phyloP scores from a whole-genome alignment of 2,888 invertebrate genomes.

The Tinea pellionella region DNA sequence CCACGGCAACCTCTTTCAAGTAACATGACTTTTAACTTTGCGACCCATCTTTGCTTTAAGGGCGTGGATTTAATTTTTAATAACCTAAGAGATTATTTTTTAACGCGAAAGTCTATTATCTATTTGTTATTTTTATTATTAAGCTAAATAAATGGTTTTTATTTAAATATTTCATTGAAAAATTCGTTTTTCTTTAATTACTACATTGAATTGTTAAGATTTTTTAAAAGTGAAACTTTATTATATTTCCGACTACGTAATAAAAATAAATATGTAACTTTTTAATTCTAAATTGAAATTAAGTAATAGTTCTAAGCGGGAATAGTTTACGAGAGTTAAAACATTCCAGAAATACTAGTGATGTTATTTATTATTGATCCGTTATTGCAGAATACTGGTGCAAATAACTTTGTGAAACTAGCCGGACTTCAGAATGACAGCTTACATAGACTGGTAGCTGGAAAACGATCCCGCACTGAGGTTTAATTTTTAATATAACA shows the following conservation, averaged over 20 bases:
- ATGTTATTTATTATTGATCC: neutral
- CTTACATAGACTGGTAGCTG: neutral
- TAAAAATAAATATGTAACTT: too few relatives aligned
- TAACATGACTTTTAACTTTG: conserved; percentile 69
- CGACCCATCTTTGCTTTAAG: conserved; percentile 19
- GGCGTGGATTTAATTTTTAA: conserved; percentile 12
- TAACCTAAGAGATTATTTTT: conserved; percentile 4
- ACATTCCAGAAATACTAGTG: neutral
- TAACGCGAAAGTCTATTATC: neutral
- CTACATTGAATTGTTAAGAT: too few relatives aligned
- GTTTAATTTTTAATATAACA: too few relatives aligned
- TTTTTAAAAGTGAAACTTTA: too few relatives aligned
- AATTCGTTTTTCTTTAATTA: too few relatives aligned
- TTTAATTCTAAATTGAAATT: too few relatives aligned
- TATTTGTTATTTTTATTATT: neutral
- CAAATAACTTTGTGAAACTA: neutral
- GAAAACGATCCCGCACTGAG: neutral
- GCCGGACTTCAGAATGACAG: neutral
- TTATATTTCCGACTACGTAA: too few relatives aligned
- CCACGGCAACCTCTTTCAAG: conserved; percentile 62
- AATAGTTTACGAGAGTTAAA: neutral
- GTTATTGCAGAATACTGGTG: neutral
- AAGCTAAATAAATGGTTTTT: neutral
- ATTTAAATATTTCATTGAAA: too few relatives aligned
- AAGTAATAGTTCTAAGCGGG: too few relatives aligned